Conservation (phyloP, 2,113 vertebrate species). For the Plectropomus leopardus region DNA sequence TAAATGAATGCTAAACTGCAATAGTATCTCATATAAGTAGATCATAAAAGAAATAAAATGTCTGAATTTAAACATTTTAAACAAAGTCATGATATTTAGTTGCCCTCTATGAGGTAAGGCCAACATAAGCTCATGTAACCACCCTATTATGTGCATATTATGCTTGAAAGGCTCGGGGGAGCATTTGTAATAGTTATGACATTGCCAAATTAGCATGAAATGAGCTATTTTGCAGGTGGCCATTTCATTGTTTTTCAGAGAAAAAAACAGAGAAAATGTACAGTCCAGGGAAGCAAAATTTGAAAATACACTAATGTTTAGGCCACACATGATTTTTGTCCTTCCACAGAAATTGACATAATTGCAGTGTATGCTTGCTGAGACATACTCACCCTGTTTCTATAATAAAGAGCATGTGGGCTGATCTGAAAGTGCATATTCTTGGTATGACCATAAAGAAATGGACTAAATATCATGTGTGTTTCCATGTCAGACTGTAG, state of each 20-base stretch:
- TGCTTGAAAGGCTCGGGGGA: neutral
- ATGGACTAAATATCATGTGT: neutral
- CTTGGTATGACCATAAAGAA: neutral
- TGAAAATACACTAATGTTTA: conserved; percentile 1
- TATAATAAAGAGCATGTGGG: too few relatives aligned
- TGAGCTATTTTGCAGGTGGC: neutral
- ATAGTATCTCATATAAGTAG: neutral
- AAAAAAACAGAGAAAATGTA: neutral
- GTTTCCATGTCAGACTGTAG: neutral
- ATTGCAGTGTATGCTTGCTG: too few relatives aligned
- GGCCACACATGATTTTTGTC: neutral
- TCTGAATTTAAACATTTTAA: neutral
- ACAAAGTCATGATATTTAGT: neutral
- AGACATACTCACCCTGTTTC: too few relatives aligned
- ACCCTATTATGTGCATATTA: conserved; percentile 15
- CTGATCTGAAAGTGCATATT: neutral
- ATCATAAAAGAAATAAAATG: neutral
- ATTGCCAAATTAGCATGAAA: conserved; percentile 46
- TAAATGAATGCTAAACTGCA: neutral
- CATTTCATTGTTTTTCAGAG: conserved; percentile 9
- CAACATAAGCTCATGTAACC: neutral
- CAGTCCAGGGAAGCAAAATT: neutral
- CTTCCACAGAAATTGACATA: neutral
- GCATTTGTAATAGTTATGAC: conserved; percentile 15
- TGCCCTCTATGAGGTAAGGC: neutral